Conservation (phyloP, 2,888 invertebrate genomes). For the Phorcus lineatus region DNA sequence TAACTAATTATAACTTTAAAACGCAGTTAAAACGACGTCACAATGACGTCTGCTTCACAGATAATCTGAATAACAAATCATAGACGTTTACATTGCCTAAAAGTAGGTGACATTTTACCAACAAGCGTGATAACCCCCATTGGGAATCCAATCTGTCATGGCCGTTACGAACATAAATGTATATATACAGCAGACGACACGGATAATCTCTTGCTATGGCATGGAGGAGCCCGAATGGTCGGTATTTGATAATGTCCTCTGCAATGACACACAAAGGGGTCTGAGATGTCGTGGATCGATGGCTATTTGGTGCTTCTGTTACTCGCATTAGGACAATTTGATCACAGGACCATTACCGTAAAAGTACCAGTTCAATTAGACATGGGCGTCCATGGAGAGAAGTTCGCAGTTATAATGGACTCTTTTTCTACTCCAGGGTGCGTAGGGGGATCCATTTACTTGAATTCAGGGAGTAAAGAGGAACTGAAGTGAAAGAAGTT, state of each 20-base stretch:
- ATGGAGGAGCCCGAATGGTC: background rate
- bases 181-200: background rate
- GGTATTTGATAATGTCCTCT: background rate
- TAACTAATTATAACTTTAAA: too few relatives aligned
- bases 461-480: too few relatives aligned
- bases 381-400: background rate
- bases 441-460: too few relatives aligned
- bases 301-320: background rate
- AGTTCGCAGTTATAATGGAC: background rate
- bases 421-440: too few relatives aligned
- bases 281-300: background rate
- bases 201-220: background rate
- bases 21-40: too few relatives aligned
- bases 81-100: too few relatives aligned
- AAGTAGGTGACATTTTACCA: too few relatives aligned
- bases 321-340: constrained; percentile 16
- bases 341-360: background rate
- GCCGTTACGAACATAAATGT: background rate
- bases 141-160: too few relatives aligned
- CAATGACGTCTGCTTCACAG: too few relatives aligned
- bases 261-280: constrained; percentile 9
- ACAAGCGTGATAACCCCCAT: too few relatives aligned
- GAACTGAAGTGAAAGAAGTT: too few relatives aligned
- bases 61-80: too few relatives aligned
- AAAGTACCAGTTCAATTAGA: constrained; percentile 18